Percentiles rank a stretch among this genome's conserved stretches.
Evolutionary conservation across 2,888 invertebrate species (phyloP).

Genomic region (Eristalinus aeneus): DNA sequence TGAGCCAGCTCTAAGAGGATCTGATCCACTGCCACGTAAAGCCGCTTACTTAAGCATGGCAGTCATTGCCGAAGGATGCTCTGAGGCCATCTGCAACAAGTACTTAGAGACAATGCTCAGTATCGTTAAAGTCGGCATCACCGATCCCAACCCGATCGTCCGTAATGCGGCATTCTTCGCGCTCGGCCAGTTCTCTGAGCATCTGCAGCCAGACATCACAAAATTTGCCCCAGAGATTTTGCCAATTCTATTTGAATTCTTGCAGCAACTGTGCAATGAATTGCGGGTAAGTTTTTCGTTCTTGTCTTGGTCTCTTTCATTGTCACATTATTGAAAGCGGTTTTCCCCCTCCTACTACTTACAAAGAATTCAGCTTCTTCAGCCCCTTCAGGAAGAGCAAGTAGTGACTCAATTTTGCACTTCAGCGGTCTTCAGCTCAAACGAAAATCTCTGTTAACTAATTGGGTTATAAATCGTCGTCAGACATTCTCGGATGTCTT

Average conservation of each 20-base stretch:
- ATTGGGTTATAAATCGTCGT: conserved; percentile 74
- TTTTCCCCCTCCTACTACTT: conserved; percentile 35
- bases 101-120: conserved; percentile 86
- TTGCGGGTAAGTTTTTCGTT: conserved; percentile 79
- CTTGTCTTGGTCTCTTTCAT: conserved; percentile 25
- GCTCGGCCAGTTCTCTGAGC: conserved; percentile 90
- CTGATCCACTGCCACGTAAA: conserved; percentile 84
- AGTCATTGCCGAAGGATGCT: conserved; percentile 89
- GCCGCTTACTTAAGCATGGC: conserved; percentile 88
- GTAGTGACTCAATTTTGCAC: conserved; percentile 77
- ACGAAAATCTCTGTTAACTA: conserved; percentile 77
- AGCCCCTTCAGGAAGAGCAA: conserved; percentile 72
- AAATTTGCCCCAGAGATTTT: conserved; percentile 87
- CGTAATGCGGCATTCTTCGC: conserved; percentile 90
- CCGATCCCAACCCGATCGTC: conserved; percentile 84
- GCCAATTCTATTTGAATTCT: conserved; percentile 87
- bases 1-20: conserved; percentile 85
- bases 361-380: conserved; percentile 66
- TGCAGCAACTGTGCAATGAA: conserved; percentile 83
- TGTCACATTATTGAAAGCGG: conserved; percentile 71
- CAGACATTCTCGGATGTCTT: conserved; percentile 47
- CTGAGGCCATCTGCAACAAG: conserved; percentile 87
- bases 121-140: conserved; percentile 87
- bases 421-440: conserved; percentile 78
- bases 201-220: conserved; percentile 89